phyloP scores from a whole-genome alignment of 2,888 invertebrate species.

The Palloptera scutellata region DNA sequence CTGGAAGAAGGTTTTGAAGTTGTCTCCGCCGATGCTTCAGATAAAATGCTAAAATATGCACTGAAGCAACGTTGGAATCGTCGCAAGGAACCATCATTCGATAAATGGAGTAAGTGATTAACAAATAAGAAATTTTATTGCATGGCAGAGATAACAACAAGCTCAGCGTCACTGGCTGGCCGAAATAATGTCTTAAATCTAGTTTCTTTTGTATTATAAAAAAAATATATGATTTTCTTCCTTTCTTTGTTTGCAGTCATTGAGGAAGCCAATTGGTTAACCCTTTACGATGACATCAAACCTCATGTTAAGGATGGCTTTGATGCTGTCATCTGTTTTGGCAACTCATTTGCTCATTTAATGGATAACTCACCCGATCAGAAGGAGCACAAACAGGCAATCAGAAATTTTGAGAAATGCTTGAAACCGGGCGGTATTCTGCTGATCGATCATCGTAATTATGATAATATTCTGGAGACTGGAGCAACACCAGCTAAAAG shows the following conservation, averaged over 20 bases:
- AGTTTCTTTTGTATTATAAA: no score
- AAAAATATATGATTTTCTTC: neutral
- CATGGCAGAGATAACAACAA: neutral
- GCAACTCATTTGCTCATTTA: conserved; percentile 91
- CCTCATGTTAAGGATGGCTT: conserved; percentile 72
- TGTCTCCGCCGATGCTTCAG: conserved; percentile 88
- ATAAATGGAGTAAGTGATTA: conserved; percentile 78
- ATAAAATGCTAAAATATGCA: conserved; percentile 92
- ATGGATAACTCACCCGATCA: conserved; percentile 82
- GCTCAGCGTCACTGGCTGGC: neutral
- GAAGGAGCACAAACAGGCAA: conserved; percentile 79
- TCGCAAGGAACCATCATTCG: conserved; percentile 78
- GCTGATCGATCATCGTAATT: conserved; percentile 89
- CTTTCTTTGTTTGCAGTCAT: conserved; percentile 70
- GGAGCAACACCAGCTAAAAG: conserved; percentile 83
- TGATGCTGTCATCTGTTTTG: conserved; percentile 89
- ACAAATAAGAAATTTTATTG: neutral
- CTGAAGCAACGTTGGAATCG: conserved; percentile 85
- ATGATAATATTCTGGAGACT: conserved; percentile 79
- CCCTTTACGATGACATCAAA: conserved; percentile 77
- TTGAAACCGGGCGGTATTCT: conserved; percentile 85
- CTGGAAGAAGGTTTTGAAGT: conserved; percentile 88
- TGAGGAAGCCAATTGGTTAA: conserved; percentile 92
- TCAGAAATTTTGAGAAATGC: conserved; percentile 81
- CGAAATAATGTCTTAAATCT: no score